A percentile compares a stretch with the other conserved stretches of the same genome.
Conservation (phyloP, 2,888 invertebrate species). For the Anticlea derivata region DNA sequence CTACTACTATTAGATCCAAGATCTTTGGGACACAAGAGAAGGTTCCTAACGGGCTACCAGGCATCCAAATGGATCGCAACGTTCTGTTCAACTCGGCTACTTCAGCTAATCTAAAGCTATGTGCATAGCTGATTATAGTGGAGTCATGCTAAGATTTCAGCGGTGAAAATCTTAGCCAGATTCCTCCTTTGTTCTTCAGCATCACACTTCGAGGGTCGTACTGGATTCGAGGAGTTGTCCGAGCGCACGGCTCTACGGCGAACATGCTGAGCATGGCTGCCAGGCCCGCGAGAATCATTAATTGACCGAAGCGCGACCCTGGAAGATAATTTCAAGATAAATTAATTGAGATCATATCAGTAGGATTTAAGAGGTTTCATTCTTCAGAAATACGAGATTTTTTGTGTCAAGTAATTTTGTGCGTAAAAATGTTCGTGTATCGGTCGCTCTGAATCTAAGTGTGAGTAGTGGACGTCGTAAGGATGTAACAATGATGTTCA, state of each 20-base stretch:
- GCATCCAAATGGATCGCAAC: background rate
- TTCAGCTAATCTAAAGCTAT: background rate
- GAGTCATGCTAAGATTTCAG: constrained; percentile 29
- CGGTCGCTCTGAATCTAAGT: too few relatives aligned
- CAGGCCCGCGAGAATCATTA: constrained; percentile 65
- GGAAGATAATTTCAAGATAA: constrained; percentile 31
- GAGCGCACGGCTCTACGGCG: constrained; percentile 64
- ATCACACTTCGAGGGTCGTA: constrained; percentile 76
- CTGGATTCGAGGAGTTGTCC: constrained; percentile 63
- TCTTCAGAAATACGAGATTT: too few relatives aligned
- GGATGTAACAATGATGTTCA: too few relatives aligned
- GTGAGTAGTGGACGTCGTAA: too few relatives aligned
- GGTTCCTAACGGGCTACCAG: background rate
- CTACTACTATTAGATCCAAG: background rate
- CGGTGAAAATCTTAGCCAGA: constrained; percentile 65
- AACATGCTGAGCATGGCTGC: constrained; percentile 60
- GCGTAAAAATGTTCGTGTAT: too few relatives aligned
- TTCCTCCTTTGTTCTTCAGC: constrained; percentile 77
- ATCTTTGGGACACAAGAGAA: background rate
- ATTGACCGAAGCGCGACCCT: constrained; percentile 76
- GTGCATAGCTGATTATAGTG: background rate
- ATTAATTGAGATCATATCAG: background rate
- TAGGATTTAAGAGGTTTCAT: too few relatives aligned
- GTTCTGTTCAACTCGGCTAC: too few relatives aligned
- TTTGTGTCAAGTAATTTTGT: too few relatives aligned